Evolutionary conservation across 2,797 vertebrate species (phyloP).

Genomic region (Heteromormyrus szaboi): DNA sequence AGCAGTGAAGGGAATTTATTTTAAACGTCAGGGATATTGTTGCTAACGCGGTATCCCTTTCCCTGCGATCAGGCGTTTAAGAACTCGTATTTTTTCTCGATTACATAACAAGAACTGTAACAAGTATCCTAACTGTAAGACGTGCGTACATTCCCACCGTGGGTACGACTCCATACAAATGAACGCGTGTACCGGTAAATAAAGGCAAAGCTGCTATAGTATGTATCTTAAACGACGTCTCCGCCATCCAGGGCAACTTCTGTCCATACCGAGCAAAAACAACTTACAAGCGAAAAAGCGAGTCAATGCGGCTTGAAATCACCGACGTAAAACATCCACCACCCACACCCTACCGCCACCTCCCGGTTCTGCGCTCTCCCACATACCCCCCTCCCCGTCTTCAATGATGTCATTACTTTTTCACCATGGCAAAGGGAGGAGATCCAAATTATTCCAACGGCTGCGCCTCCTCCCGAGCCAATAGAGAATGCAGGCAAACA

Average conservation of each 20-base stretch:
- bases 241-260: not conserved
- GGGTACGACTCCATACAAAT: not conserved
- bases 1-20: not conserved
- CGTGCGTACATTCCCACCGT: not conserved
- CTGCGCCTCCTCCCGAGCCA: conserved; percentile 34
- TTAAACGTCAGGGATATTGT: not conserved
- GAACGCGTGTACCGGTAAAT: not conserved
- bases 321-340: not conserved
- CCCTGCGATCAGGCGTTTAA: not conserved
- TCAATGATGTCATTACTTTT: conserved; percentile 68
- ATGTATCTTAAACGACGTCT: not conserved
- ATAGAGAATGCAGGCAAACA: conserved; percentile 25
- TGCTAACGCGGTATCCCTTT: not conserved
- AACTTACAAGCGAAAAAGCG: not conserved
- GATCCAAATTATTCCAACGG: conserved; percentile 34
- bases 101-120: not conserved
- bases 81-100: not conserved
- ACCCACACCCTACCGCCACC: not conserved
- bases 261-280: not conserved
- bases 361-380: not conserved
- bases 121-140: not conserved
- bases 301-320: conserved; percentile 8
- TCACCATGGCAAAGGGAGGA: conserved; percentile 44
- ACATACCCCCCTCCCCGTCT: not conserved
- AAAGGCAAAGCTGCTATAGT: not conserved